phyloP scores from a whole-genome alignment of 2,797 vertebrate genomes.

The Protosalanx chinensis region DNA sequence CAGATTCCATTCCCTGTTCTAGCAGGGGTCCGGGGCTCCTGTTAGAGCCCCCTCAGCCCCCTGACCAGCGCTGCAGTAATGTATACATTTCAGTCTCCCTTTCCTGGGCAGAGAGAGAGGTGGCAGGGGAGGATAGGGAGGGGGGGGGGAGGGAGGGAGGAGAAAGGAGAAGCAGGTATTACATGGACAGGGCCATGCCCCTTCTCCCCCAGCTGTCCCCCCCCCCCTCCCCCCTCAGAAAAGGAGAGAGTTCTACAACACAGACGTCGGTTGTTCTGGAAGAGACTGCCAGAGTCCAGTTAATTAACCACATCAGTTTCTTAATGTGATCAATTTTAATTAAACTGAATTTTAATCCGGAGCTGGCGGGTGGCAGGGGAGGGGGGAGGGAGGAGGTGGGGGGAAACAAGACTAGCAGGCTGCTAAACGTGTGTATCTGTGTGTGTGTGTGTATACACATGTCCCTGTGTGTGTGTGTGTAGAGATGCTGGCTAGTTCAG shows the following conservation, averaged over 20 bases:
- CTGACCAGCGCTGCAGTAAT: constrained; percentile 55
- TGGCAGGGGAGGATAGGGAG: not conserved
- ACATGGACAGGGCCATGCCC: constrained; percentile 47
- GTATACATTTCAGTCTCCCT: constrained; percentile 68
- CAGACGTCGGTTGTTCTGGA: constrained; percentile 82
- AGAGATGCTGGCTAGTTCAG: constrained; percentile 9
- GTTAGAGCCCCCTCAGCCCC: constrained; percentile 31
- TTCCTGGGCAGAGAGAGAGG: constrained; percentile 34
- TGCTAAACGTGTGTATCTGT: constrained; percentile 63
- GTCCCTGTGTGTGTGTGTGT: not conserved
- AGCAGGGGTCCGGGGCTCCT: constrained; percentile 41
- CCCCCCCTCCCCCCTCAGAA: constrained; percentile 59
- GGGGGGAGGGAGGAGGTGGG: constrained; percentile 47
- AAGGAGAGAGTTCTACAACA: constrained; percentile 79
- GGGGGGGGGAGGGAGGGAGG: not conserved
- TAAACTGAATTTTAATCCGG: constrained; percentile 97
- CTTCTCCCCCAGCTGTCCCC: constrained; percentile 39
- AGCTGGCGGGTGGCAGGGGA: constrained; percentile 63
- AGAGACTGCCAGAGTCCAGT: constrained; percentile 86
- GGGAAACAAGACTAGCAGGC: constrained; percentile 80
- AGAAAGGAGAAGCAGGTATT: constrained; percentile 36
- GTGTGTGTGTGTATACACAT: not conserved
- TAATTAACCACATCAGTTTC: constrained; percentile 99
- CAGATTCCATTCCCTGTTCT: constrained; percentile 48
- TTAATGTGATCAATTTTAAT: constrained; percentile 99